Evolutionary conservation across 2,888 invertebrate genomes (phyloP), one percentile per base, ranked within the genome.

Genomic region (Nipponacmea schrenckii): DNA sequence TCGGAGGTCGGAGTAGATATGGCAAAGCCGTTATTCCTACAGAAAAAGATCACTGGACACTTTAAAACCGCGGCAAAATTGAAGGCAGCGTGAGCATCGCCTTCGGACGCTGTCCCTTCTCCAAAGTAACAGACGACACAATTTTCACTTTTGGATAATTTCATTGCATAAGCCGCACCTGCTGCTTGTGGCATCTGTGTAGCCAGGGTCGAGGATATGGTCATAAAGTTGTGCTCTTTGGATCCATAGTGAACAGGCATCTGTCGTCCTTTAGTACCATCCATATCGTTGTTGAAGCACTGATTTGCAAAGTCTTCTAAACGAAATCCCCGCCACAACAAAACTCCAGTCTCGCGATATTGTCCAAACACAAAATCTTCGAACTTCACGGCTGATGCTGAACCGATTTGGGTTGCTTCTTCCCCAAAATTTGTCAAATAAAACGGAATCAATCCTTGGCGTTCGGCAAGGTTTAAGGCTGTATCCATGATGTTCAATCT

Each of bases 401-500:
- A 96, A 17, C 98, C 98, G 73, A 98, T 93, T 84, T 98, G 98
- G 17, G 95, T 93, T 0, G 95, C 97, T 90, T 99, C 99, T 89
- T 99, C 99, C 0, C 99, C 99, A 84, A 94, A 95, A 90, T 95
- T 97, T 0, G 98, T 98, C 98, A 99, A 98, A 89, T 99, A 99
- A 90, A 99, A 99, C 0, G 98, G 98, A 83, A 99, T 98, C 73
- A 99, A 92, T 0, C 99, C 97, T 90, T 97, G 97, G 87, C 93
- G 87, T 89, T 97, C 97, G 69, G 97, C 97, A 90, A 99, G 98
- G 82, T 98, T 99, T 70, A 99, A 89, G 83, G 99, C 95, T 86
- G 95, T 94, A 88, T 99, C 99, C 95, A 99, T 94, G 20, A 94
- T 93, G 85, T 94, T 95, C 14, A 98, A 90, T 70, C 94, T 91